Percentiles rank a stretch among this genome's conserved stretches.
Evolutionary conservation across 2,888 invertebrate species (phyloP).

Genomic region (Drosophila macrospina): DNA sequence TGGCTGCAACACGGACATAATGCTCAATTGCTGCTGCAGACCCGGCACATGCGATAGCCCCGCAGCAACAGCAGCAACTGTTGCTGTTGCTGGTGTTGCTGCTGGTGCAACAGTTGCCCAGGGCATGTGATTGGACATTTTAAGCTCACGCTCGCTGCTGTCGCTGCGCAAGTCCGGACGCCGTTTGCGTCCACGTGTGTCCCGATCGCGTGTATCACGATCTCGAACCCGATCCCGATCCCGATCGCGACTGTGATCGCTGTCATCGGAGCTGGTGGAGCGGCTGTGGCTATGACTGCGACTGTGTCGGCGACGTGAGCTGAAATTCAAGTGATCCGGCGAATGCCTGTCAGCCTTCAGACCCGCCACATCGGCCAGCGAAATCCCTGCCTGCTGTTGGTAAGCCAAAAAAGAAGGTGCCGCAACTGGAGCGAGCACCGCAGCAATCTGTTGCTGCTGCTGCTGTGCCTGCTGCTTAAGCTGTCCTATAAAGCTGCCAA

Average conservation of each 20-base stretch:
- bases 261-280: constrained; percentile 72
- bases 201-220: constrained; percentile 81
- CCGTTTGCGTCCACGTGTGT: constrained; percentile 72
- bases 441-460: constrained; percentile 9
- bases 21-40: constrained; percentile 39
- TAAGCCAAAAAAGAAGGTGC: constrained; percentile 78
- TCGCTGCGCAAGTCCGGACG: constrained; percentile 75
- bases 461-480: constrained; percentile 24
- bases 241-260: constrained; percentile 60
- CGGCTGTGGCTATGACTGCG: constrained; percentile 84
- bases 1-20: constrained; percentile 46
- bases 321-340: constrained; percentile 17
- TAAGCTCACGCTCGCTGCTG: constrained; percentile 60
- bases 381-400: constrained; percentile 82
- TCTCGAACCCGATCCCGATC: constrained; percentile 84
- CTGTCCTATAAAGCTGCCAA: constrained; percentile 77
- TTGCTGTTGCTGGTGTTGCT: constrained; percentile 1
- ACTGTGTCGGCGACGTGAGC: constrained; percentile 82
- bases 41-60: constrained; percentile 17
- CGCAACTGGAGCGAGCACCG: constrained; percentile 12
- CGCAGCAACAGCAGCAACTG: not conserved
- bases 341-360: constrained; percentile 27
- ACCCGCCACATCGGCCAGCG: constrained; percentile 59
- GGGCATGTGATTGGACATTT: constrained; percentile 42
- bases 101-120: constrained; percentile 44